Conservation (phyloP, 2,113 vertebrate genomes). For the Seriola quinqueradiata region DNA sequence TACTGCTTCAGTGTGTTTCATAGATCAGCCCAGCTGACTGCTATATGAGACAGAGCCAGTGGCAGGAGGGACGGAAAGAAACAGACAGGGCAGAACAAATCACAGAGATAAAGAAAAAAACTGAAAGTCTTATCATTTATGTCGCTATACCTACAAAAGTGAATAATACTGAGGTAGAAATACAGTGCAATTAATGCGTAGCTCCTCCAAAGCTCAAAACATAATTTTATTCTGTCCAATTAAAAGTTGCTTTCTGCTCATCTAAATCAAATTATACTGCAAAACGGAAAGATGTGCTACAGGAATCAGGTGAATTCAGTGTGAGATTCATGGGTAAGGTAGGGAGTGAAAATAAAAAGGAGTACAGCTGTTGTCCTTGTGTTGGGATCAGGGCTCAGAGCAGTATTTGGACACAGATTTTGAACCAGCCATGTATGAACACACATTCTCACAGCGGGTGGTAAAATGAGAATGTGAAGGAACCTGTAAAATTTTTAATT, state of each 20-base stretch:
- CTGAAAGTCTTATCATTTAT: neutral
- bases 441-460: neutral
- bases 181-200: no score
- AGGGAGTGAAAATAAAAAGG: neutral
- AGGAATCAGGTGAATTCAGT: neutral
- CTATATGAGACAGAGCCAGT: neutral
- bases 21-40: slow-evolving; percentile 45
- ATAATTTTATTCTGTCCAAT: neutral
- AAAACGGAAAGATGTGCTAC: neutral
- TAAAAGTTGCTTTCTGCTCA: neutral
- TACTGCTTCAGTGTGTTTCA: slow-evolving; percentile 55
- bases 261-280: neutral
- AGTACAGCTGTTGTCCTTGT: neutral
- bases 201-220: neutral
- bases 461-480: neutral
- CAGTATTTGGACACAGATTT: neutral
- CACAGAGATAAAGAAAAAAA: neutral
- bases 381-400: neutral
- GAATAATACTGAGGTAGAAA: no score
- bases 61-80: neutral
- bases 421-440: neutral
- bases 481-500: neutral
- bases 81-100: neutral
- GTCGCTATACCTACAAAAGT: neutral
- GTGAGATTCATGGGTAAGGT: neutral